Evolutionary conservation across 2,113 vertebrate species (phyloP).

Genomic region (Butorides virescens): DNA sequence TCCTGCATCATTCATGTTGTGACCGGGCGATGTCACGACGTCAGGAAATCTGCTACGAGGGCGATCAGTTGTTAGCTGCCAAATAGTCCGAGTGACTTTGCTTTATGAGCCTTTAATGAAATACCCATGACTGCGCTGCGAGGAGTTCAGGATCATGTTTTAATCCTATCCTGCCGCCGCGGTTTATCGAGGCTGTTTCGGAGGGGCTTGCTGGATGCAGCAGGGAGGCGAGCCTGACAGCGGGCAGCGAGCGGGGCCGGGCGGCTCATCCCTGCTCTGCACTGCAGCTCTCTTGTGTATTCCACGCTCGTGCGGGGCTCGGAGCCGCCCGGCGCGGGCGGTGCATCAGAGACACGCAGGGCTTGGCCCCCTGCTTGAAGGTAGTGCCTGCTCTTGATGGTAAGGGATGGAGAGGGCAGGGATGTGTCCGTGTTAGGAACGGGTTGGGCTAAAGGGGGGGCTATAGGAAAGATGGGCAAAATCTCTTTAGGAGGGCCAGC

Average conservation of each 20-base stretch:
- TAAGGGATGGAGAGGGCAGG: not conserved
- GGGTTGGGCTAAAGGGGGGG: not conserved
- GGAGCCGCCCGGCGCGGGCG: not conserved
- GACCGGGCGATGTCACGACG: not conserved
- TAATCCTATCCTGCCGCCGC: not conserved
- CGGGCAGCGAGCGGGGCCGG: not conserved
- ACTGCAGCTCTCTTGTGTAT: not conserved
- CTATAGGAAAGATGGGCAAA: too few species aligned
- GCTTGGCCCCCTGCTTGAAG: not conserved
- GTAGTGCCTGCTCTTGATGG: not conserved
- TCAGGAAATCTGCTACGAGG: not conserved
- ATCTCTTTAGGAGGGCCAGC: too few species aligned
- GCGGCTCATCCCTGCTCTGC: not conserved
- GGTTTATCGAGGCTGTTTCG: not conserved
- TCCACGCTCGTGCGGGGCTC: not conserved
- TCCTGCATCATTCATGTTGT: not conserved
- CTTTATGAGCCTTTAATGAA: slow-evolving; percentile 18
- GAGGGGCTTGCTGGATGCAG: not conserved
- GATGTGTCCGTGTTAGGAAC: not conserved
- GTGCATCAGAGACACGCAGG: not conserved
- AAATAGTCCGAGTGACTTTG: not conserved
- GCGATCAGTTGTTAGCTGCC: not conserved
- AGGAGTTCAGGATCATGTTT: not conserved
- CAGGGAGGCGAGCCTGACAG: not conserved
- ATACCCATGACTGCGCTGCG: not conserved